Evolutionary conservation across 2,113 vertebrate species (phyloP).

Genomic region (Brevimyrus niger): DNA sequence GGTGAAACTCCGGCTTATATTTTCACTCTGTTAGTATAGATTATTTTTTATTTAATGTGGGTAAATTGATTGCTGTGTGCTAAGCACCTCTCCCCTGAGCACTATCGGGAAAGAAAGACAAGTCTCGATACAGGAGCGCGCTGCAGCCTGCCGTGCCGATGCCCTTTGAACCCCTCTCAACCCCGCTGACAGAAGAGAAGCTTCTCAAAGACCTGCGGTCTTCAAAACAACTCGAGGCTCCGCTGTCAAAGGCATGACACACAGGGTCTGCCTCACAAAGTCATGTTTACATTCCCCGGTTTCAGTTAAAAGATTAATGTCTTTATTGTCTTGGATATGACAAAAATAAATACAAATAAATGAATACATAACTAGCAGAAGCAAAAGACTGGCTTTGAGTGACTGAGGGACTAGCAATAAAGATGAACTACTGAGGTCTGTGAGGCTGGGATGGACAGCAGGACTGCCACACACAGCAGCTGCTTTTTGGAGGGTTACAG

Average conservation of each 20-base stretch:
- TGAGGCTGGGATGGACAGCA: not conserved
- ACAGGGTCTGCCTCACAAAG: not conserved
- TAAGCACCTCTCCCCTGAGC: not conserved
- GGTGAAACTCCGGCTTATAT: not conserved
- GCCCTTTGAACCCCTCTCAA: not conserved
- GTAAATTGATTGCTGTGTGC: not conserved
- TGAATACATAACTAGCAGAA: not conserved
- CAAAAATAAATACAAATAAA: constrained; percentile 7
- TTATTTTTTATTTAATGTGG: not conserved
- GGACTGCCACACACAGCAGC: not conserved
- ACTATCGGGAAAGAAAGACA: not conserved
- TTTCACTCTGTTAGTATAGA: not conserved
- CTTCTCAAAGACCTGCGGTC: constrained; percentile 6
- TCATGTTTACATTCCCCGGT: constrained; percentile 2
- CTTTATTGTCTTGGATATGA: constrained; percentile 1
- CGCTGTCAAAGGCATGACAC: constrained; percentile 34
- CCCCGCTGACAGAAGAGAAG: not conserved
- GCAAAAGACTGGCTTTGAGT: not conserved
- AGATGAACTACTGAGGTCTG: not conserved
- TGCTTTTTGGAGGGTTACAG: not conserved
- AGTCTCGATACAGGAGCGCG: not conserved
- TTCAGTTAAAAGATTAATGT: constrained; percentile 10
- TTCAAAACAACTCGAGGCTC: constrained; percentile 22
- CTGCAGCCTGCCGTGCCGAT: not conserved
- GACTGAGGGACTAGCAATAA: not conserved